phyloP scores from a whole-genome alignment of 2,888 invertebrate genomes.

The Agrochola circellaris region DNA sequence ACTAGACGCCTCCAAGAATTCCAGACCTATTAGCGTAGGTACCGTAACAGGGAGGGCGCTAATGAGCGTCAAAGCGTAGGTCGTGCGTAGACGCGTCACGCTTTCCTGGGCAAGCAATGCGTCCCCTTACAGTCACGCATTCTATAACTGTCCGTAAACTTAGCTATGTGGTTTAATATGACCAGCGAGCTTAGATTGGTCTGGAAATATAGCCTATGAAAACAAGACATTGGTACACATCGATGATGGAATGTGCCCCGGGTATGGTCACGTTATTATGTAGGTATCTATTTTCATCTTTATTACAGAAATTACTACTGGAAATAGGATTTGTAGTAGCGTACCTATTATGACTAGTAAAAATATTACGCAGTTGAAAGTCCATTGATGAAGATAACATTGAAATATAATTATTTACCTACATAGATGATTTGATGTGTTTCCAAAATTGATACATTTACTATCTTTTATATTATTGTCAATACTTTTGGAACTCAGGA shows the following conservation, averaged over 20 bases:
- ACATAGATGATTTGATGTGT: background rate
- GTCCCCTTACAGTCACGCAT: constrained; percentile 73
- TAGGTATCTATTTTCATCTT: background rate
- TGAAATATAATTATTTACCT: background rate
- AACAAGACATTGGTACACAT: background rate
- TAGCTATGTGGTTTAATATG: background rate
- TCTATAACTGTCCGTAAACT: constrained; percentile 36
- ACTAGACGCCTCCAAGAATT: constrained; percentile 41
- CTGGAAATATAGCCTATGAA: background rate
- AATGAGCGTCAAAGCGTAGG: constrained; percentile 73
- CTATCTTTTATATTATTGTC: background rate
- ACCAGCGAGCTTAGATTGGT: background rate
- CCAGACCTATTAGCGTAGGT: constrained; percentile 48
- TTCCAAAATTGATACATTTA: background rate
- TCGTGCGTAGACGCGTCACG: constrained; percentile 77
- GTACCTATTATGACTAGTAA: background rate
- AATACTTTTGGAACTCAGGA: background rate
- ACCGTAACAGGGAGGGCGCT: constrained; percentile 70
- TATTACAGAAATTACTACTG: background rate
- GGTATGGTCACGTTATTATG: background rate
- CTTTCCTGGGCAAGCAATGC: constrained; percentile 72
- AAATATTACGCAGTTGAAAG: background rate
- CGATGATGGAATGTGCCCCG: background rate
- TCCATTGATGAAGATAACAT: background rate
- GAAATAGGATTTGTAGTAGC: background rate